These are phyloP conservation scores for Pseudomugil gertrudae DNA, from an alignment of 2,797 vertebrate species.

Conservation along the genomic window DNA sequence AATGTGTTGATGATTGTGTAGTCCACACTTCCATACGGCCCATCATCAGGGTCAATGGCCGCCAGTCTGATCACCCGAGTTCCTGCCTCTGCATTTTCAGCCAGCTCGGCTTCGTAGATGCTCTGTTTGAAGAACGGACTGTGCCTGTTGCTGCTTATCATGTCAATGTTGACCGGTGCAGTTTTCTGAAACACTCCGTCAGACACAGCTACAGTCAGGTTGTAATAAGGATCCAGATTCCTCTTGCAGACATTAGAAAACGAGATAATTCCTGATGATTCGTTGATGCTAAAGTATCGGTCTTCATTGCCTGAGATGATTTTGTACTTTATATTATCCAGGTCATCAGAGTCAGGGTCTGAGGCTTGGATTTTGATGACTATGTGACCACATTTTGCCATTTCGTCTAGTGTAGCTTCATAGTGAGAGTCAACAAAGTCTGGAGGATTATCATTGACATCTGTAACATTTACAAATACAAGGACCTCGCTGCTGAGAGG, in stretches of 20 bases:
- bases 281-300: conserved; percentile 93
- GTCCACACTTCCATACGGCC: conserved; percentile 91
- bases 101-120: conserved; percentile 92
- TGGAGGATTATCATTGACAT: conserved; percentile 96
- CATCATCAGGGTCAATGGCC: conserved; percentile 92
- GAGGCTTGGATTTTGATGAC: conserved; percentile 96
- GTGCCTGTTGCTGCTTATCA: conserved; percentile 91
- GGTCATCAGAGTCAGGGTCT: conserved; percentile 87
- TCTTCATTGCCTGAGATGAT: conserved; percentile 95
- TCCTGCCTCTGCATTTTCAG: conserved; percentile 92
- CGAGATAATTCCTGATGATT: conserved; percentile 93
- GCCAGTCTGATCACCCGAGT: conserved; percentile 93
- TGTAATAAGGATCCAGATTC: conserved; percentile 89
- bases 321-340: conserved; percentile 87
- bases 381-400: conserved; percentile 92
- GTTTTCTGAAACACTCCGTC: conserved; percentile 94
- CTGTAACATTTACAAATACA: conserved; percentile 87
- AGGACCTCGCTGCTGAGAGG: conserved; percentile 85
- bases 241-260: conserved; percentile 93
- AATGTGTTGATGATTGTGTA: conserved; percentile 98
- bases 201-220: conserved; percentile 91
- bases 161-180: conserved; percentile 94
- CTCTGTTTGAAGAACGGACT: conserved; percentile 90
- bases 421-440: conserved; percentile 89
- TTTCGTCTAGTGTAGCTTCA: conserved; percentile 89